These are phyloP conservation scores for Bombus consobrinus DNA, from an alignment of 1,140 invertebrate species.

Conservation along the genomic window DNA sequence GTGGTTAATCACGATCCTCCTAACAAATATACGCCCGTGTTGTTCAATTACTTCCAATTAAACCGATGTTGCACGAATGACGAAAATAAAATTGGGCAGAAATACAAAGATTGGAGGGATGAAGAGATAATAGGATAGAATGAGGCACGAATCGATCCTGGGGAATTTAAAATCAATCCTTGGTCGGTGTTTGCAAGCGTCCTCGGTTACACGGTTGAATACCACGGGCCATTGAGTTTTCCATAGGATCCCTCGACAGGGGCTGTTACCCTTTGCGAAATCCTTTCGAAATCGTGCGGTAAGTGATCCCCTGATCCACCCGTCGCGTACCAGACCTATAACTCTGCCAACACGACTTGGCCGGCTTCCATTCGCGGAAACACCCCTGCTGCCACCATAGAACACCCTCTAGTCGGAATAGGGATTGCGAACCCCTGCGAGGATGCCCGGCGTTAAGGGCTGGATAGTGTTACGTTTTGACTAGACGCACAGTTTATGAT, in stretches of 20 bases:
- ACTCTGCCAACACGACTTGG: slow-evolving; percentile 62
- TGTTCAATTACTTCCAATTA: slow-evolving; percentile 26
- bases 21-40: not conserved
- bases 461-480: slow-evolving; percentile 35
- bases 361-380: slow-evolving; percentile 64
- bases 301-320: slow-evolving; percentile 67
- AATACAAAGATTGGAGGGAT: not conserved
- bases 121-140: not conserved
- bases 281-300: slow-evolving; percentile 64
- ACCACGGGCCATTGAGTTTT: slow-evolving; percentile 47
- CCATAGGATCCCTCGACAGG: slow-evolving; percentile 44
- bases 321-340: slow-evolving; percentile 66
- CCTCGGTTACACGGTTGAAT: slow-evolving; percentile 40
- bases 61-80: not conserved
- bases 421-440: slow-evolving; percentile 19
- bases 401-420: not conserved
- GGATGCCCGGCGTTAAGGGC: slow-evolving; percentile 9
- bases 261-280: slow-evolving; percentile 42
- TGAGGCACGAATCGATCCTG: not conserved
- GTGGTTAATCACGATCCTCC: slow-evolving; percentile 28
- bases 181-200: slow-evolving; percentile 35
- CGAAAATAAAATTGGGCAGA: not conserved
- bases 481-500: slow-evolving; percentile 48
- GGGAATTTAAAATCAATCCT: slow-evolving; percentile 48
- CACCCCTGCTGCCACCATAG: slow-evolving; percentile 28